Percentiles rank a stretch among this genome's conserved stretches.
Conservation (phyloP, 2,888 invertebrate genomes). For the Chirona hameri region DNA sequence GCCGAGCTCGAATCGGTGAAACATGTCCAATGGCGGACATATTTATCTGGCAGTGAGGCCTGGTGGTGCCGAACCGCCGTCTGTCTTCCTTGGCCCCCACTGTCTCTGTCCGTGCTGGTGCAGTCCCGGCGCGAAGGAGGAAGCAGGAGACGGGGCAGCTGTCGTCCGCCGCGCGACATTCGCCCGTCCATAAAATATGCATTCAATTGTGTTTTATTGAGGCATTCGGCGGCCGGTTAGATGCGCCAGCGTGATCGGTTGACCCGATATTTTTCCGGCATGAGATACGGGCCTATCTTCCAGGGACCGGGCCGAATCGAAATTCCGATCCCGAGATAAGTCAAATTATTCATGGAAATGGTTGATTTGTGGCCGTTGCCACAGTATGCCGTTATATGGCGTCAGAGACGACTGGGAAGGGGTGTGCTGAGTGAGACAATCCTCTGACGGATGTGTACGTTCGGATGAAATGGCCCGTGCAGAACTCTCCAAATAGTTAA, state of each 20-base stretch:
- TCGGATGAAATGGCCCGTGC: no score
- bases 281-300: constrained; percentile 2
- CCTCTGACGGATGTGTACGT: neutral
- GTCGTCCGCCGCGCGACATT: no score
- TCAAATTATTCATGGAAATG: constrained; percentile 4
- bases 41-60: no score
- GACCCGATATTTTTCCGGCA: neutral
- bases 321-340: neutral
- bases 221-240: neutral
- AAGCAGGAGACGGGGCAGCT: no score
- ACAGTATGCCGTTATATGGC: neutral
- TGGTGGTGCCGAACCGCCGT: no score
- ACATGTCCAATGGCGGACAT: no score
- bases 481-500: no score
- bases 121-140: no score
- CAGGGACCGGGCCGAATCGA: neutral
- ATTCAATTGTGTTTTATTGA: neutral
- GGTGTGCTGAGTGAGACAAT: neutral
- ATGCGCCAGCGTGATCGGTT: neutral
- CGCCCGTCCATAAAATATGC: neutral
- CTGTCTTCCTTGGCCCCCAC: no score
- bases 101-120: no score
- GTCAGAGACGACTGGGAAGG: neutral
- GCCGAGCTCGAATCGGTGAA: no score
- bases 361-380: neutral